Percentiles rank a stretch among this genome's conserved stretches.
Conservation (phyloP, 2,113 vertebrate genomes). For the Grallaria varia region DNA sequence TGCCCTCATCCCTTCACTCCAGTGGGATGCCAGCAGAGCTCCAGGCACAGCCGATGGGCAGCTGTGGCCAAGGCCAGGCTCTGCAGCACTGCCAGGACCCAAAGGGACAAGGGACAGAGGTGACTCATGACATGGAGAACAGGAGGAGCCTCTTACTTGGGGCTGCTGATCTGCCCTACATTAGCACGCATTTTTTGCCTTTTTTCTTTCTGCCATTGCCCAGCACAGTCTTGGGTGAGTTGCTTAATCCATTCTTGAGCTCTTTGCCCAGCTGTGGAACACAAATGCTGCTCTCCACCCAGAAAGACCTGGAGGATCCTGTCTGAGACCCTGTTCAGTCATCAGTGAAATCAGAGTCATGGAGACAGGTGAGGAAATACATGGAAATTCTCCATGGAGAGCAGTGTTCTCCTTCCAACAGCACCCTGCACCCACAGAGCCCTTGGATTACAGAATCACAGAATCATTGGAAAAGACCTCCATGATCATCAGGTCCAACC, state of each 20-base stretch:
- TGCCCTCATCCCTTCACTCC: neutral
- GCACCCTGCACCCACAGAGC: neutral
- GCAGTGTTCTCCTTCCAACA: neutral
- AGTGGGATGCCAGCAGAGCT: neutral
- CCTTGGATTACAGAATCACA: neutral
- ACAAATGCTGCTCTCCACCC: neutral
- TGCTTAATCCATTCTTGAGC: neutral
- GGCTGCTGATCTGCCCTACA: neutral
- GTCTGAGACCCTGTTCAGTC: neutral
- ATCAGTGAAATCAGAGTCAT: neutral
- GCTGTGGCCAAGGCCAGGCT: neutral
- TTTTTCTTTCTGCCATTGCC: neutral
- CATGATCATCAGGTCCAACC: neutral
- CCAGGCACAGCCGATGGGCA: neutral
- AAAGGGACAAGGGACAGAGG: fast-evolving
- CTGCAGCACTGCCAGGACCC: neutral
- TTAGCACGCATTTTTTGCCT: neutral
- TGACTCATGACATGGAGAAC: neutral
- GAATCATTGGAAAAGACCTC: neutral
- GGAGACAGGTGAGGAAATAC: neutral
- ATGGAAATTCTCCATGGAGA: neutral
- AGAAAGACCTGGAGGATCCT: neutral
- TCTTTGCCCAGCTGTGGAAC: neutral
- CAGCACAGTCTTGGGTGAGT: neutral
- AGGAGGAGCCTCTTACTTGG: neutral